Evolutionary conservation across 1,140 invertebrate genomes (phyloP), one percentile per base, ranked within the genome.

Genomic region (Cyclina sinensis): DNA sequence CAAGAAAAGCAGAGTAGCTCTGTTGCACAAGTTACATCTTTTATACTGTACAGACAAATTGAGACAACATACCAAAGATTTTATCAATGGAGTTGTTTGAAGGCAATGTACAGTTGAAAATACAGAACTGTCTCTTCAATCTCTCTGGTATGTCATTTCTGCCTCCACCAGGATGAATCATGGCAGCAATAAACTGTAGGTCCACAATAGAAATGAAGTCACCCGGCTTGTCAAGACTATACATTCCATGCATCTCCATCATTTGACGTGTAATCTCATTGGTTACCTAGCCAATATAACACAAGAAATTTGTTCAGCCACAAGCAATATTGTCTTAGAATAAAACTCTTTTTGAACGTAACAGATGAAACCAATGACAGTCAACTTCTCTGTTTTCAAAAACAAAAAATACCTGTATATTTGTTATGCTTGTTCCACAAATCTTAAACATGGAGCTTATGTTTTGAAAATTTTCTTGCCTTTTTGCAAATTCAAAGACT

Each of bases 211-310:
- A 97, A 0, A 97, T 98, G 93, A 99, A 99, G 93, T 99, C 98
- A 39, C 99, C 99, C 0, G 99, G 99, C 96, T 99, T 99, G 94
- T 99, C 98, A 82, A 99, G 96, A 92, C 98, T 99, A 93, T 99
- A 99, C 96, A 99, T 99, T 27, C 99, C 99, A 92, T 98, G 98
- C 98, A 99, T 99, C 92, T 99, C 98, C 98, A 99, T 99, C 3
- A 98, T 97, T 95, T 99, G 98, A 7, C 99, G 96, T 0, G 99
- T 98, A 82, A 99, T 99, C 96, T 99, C 99, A 96, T 99, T 99
- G 11, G 98, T 99, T 92, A 97, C 91, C 93, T 93, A 65, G 14
- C 9, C 7, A 59, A 59, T 12, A 16, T 12, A 59, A 59, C n/a
- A 16, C 46, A 48, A 48, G 46, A 48, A 48, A 48, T 48, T 48